phyloP scores from a whole-genome alignment of 2,113 vertebrate genomes.

The Ancistrus triradiatus region DNA sequence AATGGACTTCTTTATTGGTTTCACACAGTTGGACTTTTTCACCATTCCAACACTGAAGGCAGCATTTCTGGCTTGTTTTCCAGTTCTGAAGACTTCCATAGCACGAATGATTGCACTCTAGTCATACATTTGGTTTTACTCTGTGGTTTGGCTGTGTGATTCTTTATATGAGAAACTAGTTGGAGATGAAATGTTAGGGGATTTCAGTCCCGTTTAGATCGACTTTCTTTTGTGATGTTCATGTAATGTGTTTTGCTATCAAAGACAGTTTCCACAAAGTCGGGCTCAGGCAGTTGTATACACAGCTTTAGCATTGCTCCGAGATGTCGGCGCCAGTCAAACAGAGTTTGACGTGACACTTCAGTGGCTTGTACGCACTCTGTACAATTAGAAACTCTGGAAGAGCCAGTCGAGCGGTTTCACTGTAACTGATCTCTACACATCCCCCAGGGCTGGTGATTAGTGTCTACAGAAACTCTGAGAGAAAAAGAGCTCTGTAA shows the following conservation, averaged over 20 bases:
- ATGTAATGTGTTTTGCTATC: not conserved
- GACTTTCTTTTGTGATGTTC: constrained; percentile 10
- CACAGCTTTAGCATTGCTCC: not conserved
- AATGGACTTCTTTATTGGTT: constrained; percentile 9
- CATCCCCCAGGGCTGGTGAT: constrained; percentile 4
- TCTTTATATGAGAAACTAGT: constrained; percentile 23
- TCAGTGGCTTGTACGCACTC: not conserved
- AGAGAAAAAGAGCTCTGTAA: not conserved
- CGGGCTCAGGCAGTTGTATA: not conserved
- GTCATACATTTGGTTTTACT: constrained; percentile 20
- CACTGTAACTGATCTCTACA: constrained; percentile 4
- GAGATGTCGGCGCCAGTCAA: not conserved
- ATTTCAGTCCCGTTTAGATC: constrained; percentile 15
- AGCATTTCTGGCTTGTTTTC: constrained; percentile 16
- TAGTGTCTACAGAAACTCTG: constrained; percentile 11
- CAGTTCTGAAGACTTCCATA: constrained; percentile 8
- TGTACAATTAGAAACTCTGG: not conserved
- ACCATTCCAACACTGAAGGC: constrained; percentile 8
- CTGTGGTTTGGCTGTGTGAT: constrained; percentile 9
- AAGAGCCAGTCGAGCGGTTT: constrained; percentile 1
- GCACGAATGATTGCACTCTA: constrained; percentile 13
- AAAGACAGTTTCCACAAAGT: constrained; percentile 7
- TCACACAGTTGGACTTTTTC: constrained; percentile 1
- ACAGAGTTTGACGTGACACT: constrained; percentile 2
- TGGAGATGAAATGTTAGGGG: constrained; percentile 15